Conservation (phyloP, 1,140 invertebrate genomes). For the Drosophila grimshawi region DNA sequence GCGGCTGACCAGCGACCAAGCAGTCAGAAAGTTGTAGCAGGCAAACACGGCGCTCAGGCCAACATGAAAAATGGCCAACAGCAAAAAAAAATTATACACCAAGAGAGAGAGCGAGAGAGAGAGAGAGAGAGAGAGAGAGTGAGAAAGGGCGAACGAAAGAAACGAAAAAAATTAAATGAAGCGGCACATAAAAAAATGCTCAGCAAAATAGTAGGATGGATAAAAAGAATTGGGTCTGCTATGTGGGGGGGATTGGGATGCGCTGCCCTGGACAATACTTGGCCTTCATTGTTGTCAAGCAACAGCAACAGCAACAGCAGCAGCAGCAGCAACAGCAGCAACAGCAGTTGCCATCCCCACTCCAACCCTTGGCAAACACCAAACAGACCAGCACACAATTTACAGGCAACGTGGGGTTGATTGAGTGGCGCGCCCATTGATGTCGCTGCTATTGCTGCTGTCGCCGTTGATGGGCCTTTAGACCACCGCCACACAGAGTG, state of each 20-base stretch:
- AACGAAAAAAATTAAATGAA: constrained; percentile 53
- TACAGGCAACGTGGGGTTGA: constrained; percentile 60
- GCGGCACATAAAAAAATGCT: constrained; percentile 47
- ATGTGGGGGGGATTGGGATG: constrained; percentile 35
- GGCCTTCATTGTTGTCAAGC: constrained; percentile 80
- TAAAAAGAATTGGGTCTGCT: constrained; percentile 63
- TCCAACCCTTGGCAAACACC: background rate
- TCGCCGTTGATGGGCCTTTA: constrained; percentile 53
- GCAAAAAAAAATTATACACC: background rate
- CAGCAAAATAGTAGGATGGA: constrained; percentile 47
- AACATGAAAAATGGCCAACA: constrained; percentile 44
- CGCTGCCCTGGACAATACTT: constrained; percentile 74
- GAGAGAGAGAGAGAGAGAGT: constrained; percentile 20
- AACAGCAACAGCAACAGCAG: constrained; percentile 46
- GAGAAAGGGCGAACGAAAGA: constrained; percentile 40
- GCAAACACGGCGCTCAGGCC: constrained; percentile 55
- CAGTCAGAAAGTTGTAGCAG: constrained; percentile 82
- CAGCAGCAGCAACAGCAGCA: constrained; percentile 46
- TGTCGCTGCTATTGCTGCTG: constrained; percentile 51
- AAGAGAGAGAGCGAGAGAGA: constrained; percentile 11
- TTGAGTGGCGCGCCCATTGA: constrained; percentile 80
- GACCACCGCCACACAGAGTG: constrained; percentile 11
- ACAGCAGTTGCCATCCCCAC: background rate
- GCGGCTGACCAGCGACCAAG: constrained; percentile 83
- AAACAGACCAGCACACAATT: constrained; percentile 5